phyloP scores from a whole-genome alignment of 1,140 invertebrate species.

The Temnothorax longispinosus region DNA sequence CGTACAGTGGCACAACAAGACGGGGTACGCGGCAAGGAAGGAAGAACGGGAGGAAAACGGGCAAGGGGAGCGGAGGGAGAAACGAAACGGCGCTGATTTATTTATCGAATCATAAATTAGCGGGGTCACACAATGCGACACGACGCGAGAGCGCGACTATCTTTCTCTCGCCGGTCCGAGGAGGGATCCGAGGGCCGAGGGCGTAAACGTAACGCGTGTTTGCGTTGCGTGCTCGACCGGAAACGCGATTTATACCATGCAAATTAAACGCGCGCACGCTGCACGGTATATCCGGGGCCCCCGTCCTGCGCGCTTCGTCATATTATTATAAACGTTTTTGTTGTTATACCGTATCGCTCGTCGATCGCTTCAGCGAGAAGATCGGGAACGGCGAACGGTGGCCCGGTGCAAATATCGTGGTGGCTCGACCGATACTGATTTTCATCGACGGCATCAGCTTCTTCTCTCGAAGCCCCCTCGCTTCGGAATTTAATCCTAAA shows the following conservation, averaged over 20 bases:
- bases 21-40: background rate
- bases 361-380: slow-evolving; percentile 12
- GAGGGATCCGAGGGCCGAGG: slow-evolving; percentile 66
- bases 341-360: slow-evolving; percentile 61
- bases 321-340: slow-evolving; percentile 62
- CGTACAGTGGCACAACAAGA: slow-evolving; percentile 24
- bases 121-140: slow-evolving; percentile 79
- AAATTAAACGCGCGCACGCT: slow-evolving; percentile 82
- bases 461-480: background rate
- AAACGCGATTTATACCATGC: slow-evolving; percentile 85
- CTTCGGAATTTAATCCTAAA: background rate
- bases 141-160: slow-evolving; percentile 60
- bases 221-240: slow-evolving; percentile 84
- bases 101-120: slow-evolving; percentile 84
- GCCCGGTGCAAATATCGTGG: slow-evolving; percentile 40
- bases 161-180: slow-evolving; percentile 48
- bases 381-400: slow-evolving; percentile 13
- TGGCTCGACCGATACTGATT: background rate
- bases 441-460: background rate
- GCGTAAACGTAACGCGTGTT: slow-evolving; percentile 82
- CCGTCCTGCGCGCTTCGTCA: background rate
- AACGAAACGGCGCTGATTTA: slow-evolving; percentile 79
- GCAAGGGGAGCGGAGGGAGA: slow-evolving; percentile 17
- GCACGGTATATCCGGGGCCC: slow-evolving; percentile 26
- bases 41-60: background rate